Evolutionary conservation across 2,888 invertebrate genomes (phyloP).

Genomic region (Danaus chrysippus): DNA sequence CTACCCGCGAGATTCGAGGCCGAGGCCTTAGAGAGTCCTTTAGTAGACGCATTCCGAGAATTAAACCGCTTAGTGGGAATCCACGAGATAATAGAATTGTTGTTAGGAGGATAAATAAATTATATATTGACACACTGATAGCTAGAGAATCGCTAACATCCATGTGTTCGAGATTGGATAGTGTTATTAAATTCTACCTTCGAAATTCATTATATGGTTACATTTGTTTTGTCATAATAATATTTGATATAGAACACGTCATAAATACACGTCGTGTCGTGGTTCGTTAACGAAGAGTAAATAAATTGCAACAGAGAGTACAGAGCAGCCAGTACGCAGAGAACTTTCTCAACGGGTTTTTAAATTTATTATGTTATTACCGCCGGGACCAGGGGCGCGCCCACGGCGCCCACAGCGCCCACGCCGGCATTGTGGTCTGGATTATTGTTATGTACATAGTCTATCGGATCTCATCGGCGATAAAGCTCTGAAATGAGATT

Average conservation of each 20-base stretch:
- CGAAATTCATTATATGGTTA: too few species aligned
- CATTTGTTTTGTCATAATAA: too few species aligned
- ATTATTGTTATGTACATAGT: constrained; percentile 32
- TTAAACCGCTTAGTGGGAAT: neutral
- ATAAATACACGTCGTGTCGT: too few species aligned
- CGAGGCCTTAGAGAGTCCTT: constrained; percentile 12
- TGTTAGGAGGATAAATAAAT: neutral
- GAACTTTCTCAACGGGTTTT: constrained; percentile 8
- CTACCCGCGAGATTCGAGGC: too few species aligned
- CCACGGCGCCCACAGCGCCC: constrained; percentile 22
- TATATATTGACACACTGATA: too few species aligned
- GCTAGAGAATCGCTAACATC: too few species aligned
- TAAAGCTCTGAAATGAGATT: constrained; percentile 13
- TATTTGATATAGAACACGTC: too few species aligned
- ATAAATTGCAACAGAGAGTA: neutral
- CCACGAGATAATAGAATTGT: constrained; percentile 2
- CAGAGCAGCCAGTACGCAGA: neutral
- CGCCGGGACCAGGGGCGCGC: constrained; percentile 19
- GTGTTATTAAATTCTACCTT: too few species aligned
- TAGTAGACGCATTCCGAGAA: constrained; percentile 18
- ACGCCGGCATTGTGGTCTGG: constrained; percentile 14
- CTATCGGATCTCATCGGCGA: constrained; percentile 10
- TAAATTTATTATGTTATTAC: constrained; percentile 19
- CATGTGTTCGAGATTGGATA: too few species aligned
- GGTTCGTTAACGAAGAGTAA: neutral